These are phyloP conservation scores for Metacarcinus magister DNA, from an alignment of 2,888 invertebrate genomes.

Conservation along the genomic window DNA sequence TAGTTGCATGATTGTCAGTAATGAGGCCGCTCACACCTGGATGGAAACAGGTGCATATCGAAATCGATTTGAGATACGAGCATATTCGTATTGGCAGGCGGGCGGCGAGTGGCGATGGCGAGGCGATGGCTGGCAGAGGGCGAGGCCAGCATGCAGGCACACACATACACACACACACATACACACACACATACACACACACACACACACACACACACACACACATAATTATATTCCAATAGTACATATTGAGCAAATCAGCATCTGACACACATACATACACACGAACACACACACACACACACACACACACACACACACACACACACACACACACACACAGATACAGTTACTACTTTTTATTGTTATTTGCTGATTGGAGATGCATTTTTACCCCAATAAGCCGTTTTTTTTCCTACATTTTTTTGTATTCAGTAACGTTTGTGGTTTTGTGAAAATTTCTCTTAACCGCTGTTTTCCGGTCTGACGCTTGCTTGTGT, in stretches of 20 bases:
- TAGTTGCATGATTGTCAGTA: constrained; percentile 74
- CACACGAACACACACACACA: neutral
- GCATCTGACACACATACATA: neutral
- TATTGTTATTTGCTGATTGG: neutral
- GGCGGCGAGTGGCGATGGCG: neutral
- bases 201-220: neutral
- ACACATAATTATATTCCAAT: neutral
- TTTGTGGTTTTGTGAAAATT: too few relatives aligned
- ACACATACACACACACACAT: neutral
- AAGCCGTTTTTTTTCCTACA: neutral
- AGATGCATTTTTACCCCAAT: too few relatives aligned
- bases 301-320: neutral
- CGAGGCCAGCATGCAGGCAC: neutral
- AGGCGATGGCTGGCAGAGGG: constrained; percentile 53
- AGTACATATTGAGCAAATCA: neutral
- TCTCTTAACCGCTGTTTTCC: too few relatives aligned
- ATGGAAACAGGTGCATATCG: constrained; percentile 71
- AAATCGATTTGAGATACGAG: constrained; percentile 75
- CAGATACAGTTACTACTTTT: neutral
- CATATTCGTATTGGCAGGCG: constrained; percentile 72
- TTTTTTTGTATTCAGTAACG: too few relatives aligned
- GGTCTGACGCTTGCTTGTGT: too few relatives aligned
- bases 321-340: constrained; percentile 35
- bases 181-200: neutral
- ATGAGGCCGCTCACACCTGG: constrained; percentile 70